Evolutionary conservation across 2,888 invertebrate species (phyloP).

Genomic region (Diadegma fenestrale): DNA sequence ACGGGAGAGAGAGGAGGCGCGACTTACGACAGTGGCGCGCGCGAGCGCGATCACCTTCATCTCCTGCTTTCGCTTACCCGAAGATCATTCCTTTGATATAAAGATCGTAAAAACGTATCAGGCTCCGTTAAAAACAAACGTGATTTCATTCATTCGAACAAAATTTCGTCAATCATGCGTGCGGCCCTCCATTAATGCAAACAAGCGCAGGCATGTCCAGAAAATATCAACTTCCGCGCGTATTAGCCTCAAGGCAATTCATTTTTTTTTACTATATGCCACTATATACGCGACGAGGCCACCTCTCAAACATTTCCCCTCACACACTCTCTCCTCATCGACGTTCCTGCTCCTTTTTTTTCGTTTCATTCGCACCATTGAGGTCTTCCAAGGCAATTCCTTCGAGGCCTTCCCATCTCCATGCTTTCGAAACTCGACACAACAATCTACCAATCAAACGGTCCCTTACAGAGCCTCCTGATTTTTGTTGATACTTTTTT

Average conservation of each 20-base stretch:
- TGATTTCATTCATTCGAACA: constrained; percentile 60
- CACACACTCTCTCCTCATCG: neutral
- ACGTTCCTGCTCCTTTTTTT: neutral
- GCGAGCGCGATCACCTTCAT: constrained; percentile 24
- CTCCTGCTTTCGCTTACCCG: constrained; percentile 58
- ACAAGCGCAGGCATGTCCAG: constrained; percentile 12
- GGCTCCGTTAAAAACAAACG: constrained; percentile 22
- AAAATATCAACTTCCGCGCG: constrained; percentile 33
- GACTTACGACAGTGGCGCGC: constrained; percentile 61
- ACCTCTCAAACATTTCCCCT: neutral
- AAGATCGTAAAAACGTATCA: constrained; percentile 43
- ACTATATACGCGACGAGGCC: constrained; percentile 17
- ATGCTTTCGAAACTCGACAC: neutral
- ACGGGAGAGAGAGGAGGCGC: constrained; percentile 62
- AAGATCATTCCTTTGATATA: constrained; percentile 60
- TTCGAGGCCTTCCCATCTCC: neutral
- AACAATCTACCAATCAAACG: constrained; percentile 8
- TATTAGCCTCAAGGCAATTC: constrained; percentile 29
- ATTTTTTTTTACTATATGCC: neutral
- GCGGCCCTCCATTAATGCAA: constrained; percentile 22
- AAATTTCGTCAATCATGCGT: constrained; percentile 39
- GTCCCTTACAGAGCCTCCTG: neutral
- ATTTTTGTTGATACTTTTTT: neutral
- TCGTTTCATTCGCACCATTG: constrained; percentile 20
- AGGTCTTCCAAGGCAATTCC: constrained; percentile 31